These are phyloP conservation scores for Chymomyza procnemis DNA, from an alignment of 2,888 invertebrate species.

Conservation along the genomic window DNA sequence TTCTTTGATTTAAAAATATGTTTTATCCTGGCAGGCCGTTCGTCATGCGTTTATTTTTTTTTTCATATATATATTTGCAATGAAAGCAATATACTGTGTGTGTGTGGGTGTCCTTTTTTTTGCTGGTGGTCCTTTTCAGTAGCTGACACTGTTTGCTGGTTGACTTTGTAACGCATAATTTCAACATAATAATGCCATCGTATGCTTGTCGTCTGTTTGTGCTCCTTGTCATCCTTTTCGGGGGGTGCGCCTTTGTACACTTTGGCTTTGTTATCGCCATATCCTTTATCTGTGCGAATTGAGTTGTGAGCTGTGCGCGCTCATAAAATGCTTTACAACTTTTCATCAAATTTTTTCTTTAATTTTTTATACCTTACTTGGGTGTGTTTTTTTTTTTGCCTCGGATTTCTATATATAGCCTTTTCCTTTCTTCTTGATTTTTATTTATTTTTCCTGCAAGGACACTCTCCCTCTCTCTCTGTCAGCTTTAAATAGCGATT, in stretches of 20 bases:
- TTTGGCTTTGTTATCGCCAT: constrained; percentile 12
- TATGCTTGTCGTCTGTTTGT: constrained; percentile 12
- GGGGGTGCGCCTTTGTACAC: background rate
- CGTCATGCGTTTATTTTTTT: constrained; percentile 13
- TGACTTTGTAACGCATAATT: constrained; percentile 58
- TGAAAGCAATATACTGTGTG: constrained; percentile 12
- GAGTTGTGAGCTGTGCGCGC: constrained; percentile 25
- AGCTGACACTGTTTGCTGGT: constrained; percentile 23
- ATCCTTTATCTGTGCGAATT: constrained; percentile 17
- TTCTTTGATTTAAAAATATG: constrained; percentile 69
- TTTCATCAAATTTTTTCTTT: constrained; percentile 19
- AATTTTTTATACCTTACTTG: constrained; percentile 12
- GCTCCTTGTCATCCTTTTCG: constrained; percentile 2
- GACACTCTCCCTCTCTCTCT: too few species aligned
- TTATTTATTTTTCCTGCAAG: background rate
- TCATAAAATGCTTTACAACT: constrained; percentile 27
- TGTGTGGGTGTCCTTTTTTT: constrained; percentile 8
- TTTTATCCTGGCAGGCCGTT: constrained; percentile 38
- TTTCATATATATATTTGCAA: constrained; percentile 19
- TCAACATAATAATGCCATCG: constrained; percentile 54
- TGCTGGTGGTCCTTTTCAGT: constrained; percentile 17
- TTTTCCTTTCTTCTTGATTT: constrained; percentile 2
- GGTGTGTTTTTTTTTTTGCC: too few species aligned
- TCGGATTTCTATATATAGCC: background rate
- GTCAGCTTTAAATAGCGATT: constrained; percentile 2